A percentile compares a stretch with the other conserved stretches of the same genome.
Evolutionary conservation across 2,113 vertebrate species (phyloP).

Genomic region (Saimiri boliviensis): DNA sequence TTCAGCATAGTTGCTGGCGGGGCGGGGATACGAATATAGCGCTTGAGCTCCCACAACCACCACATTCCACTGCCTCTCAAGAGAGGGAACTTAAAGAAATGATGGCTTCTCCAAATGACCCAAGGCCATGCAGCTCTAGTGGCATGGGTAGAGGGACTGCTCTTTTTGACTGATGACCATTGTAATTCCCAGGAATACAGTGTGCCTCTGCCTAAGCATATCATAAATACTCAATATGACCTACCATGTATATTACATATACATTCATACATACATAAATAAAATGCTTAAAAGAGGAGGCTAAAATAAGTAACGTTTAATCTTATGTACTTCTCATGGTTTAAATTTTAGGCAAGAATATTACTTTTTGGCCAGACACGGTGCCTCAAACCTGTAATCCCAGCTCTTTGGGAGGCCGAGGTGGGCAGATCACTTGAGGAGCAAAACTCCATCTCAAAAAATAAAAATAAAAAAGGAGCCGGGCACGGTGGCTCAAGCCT

Average conservation of each 20-base stretch:
- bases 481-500: too few relatives aligned
- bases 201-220: not conserved
- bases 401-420: too few relatives aligned
- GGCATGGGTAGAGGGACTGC: not conserved
- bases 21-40: not conserved
- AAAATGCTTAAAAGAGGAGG: not conserved
- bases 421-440: too few relatives aligned
- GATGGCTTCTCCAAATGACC: not conserved
- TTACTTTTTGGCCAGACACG: not conserved
- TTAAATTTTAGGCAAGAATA: not conserved
- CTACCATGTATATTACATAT: not conserved
- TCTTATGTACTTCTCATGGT: not conserved
- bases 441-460: too few relatives aligned
- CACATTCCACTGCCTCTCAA: not conserved
- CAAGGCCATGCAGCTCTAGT: not conserved
- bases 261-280: not conserved
- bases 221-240: not conserved
- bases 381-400: too few relatives aligned
- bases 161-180: not conserved
- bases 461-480: too few relatives aligned
- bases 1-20: not conserved
- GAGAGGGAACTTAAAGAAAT: not conserved
- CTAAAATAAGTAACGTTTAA: conserved; percentile 8
- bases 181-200: not conserved
- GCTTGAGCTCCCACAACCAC: not conserved